phyloP scores from a whole-genome alignment of 2,113 vertebrate species.

The Sarotherodon lohbergeri region DNA sequence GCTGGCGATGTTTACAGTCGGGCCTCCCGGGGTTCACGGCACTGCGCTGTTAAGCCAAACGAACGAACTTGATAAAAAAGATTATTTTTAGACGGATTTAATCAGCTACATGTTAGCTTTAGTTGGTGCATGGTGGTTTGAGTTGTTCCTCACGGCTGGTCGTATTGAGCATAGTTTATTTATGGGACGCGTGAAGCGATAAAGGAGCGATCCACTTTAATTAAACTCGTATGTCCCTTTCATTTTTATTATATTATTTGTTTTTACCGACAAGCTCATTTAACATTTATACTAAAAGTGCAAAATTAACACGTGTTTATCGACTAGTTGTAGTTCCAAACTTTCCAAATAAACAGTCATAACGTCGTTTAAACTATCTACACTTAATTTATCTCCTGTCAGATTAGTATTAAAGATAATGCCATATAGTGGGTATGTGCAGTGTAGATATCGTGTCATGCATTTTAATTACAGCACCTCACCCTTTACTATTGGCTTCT shows the following conservation, averaged over 20 bases:
- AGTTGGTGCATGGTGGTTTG: not conserved
- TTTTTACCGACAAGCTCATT: not conserved
- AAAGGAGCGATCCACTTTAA: not conserved
- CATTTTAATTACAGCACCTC: not conserved
- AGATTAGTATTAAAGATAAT: not conserved
- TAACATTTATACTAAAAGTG: not conserved
- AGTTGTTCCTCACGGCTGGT: not conserved
- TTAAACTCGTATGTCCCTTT: not conserved
- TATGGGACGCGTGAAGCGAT: not conserved
- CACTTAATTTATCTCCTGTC: not conserved
- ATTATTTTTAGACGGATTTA: not conserved
- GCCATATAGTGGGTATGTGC: not conserved
- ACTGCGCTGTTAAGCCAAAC: not conserved
- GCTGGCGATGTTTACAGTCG: conserved; percentile 26
- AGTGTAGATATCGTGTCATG: not conserved
- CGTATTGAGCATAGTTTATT: not conserved
- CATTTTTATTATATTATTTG: not conserved
- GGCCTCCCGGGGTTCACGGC: conserved; percentile 23
- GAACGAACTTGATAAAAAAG: not conserved
- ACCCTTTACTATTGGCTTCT: not conserved
- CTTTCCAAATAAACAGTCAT: not conserved
- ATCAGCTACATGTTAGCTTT: not conserved
- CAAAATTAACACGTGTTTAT: not conserved
- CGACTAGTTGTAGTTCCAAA: not conserved
- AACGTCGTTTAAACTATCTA: not conserved